These are phyloP conservation scores for Cecidostiba fungosa DNA, from an alignment of 2,888 invertebrate species.

Conservation along the genomic window DNA sequence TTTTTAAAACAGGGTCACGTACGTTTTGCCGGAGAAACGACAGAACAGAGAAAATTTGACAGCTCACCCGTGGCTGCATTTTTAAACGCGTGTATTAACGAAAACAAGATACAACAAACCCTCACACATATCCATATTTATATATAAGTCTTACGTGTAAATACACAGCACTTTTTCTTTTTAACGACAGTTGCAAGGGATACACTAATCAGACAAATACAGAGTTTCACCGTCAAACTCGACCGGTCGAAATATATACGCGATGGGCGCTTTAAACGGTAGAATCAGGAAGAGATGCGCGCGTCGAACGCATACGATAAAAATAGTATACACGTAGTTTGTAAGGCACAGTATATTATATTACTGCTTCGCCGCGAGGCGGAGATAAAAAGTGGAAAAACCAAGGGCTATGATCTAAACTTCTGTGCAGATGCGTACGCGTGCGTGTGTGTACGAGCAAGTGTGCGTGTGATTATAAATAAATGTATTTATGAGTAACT, in stretches of 20 bases:
- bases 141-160: slow-evolving; percentile 56
- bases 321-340: slow-evolving; percentile 59
- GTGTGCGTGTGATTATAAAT: slow-evolving; percentile 59
- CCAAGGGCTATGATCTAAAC: slow-evolving; percentile 66
- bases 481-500: slow-evolving; percentile 68
- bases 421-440: slow-evolving; percentile 47
- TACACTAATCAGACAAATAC: slow-evolving; percentile 30
- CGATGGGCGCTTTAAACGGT: slow-evolving; percentile 22
- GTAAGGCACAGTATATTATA: slow-evolving; percentile 53
- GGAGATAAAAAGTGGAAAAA: slow-evolving; percentile 45
- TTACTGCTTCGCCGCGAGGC: slow-evolving; percentile 37
- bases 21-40: slow-evolving; percentile 33
- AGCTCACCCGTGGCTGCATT: background rate
- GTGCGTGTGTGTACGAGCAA: slow-evolving; percentile 37
- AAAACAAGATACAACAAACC: slow-evolving; percentile 30
- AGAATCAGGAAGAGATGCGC: background rate
- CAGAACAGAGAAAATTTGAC: slow-evolving; percentile 20
- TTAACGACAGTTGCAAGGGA: slow-evolving; percentile 39
- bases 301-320: slow-evolving; percentile 48
- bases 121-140: slow-evolving; percentile 63
- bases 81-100: slow-evolving; percentile 28
- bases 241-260: slow-evolving; percentile 36
- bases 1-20: slow-evolving; percentile 46
- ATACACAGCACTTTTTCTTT: slow-evolving; percentile 55
- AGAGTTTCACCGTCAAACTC: slow-evolving; percentile 24